Base-by-base conservation (phyloP, 2,888 invertebrate species). In the Leistus spinibarbis region DNA sequence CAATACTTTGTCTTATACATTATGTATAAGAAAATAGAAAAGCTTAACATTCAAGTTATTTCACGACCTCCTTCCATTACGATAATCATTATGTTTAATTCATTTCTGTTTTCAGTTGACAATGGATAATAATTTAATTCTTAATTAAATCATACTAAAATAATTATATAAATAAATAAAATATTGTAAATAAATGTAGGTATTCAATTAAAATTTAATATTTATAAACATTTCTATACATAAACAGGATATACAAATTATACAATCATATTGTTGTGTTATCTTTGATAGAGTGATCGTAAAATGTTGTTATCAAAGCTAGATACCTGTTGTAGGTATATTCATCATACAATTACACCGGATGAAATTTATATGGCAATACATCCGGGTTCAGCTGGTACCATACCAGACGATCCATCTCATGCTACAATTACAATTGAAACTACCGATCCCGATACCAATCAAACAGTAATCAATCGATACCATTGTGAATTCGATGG, bases 401-500 rank as follows among this genome's bases (percentile, higher is more conserved):
- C 87, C 69, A 90, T 91, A 88, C 90, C 91, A 65, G 88, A 88
- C 77, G 90, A 91, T 83, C 90, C 91, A 19, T 89, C 91, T 76
- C 90, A 92, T 85, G 91, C 91, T 71, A 91, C 90, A 66, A 87
- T 91, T 76, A 91, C 90, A 69, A 90, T 92, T 79, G 92, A 92
- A 86, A 88, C 88, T 76, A 87, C 88, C 16, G 88, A 91, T 83
- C 88, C 89, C 65, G 85, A 87, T 72, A 89, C 88, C 54, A 88
- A 87, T 82, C 88, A 89, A 79, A 88, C 87, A 67, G 88, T 88
- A 81, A 87, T 89, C 56, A 91, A 91, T 80, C 88, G 95, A 80
- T 96, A 94, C 85, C 90, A 89, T 82, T 98, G 97, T 86, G 94
- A 96, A 86, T 96, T 93, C 86, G 93, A 94, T 77, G 95, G 95